Conservation (phyloP, 2,797 vertebrate genomes). For the Enteromius treurensis region DNA sequence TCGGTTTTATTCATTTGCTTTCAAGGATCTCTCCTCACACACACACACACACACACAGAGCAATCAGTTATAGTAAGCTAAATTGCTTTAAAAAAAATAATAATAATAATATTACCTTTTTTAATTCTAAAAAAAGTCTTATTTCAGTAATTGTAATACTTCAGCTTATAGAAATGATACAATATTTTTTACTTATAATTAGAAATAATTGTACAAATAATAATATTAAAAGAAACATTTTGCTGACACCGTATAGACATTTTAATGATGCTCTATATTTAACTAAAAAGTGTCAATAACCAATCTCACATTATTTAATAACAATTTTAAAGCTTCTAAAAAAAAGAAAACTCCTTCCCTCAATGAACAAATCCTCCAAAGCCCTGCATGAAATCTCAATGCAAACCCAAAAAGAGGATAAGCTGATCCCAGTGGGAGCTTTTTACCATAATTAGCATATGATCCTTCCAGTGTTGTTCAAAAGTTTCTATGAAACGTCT, state of each 20-base stretch:
- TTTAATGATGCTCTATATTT: not conserved
- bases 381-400: not conserved
- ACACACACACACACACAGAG: not conserved
- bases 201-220: not conserved
- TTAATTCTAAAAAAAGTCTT: too few relatives aligned
- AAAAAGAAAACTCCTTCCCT: not conserved
- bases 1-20: not conserved
- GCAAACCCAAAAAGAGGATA: not conserved
- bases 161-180: not conserved
- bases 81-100: too few relatives aligned
- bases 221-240: not conserved
- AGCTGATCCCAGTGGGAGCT: constrained; percentile 5
- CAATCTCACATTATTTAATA: not conserved
- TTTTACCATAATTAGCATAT: not conserved
- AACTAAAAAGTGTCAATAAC: not conserved
- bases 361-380: not conserved
- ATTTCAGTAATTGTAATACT: not conserved
- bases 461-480: constrained; percentile 3
- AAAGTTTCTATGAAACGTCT: not conserved
- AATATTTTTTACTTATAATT: too few relatives aligned
- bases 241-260: not conserved
- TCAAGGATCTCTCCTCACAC: not conserved
- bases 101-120: not conserved
- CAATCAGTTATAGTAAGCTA: too few relatives aligned
- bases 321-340: not conserved